Percentiles rank a stretch among this genome's conserved stretches.
These are phyloP conservation scores for Yasuhikotakia modesta DNA, from an alignment of 2,797 vertebrate genomes.

Conservation along the genomic window DNA sequence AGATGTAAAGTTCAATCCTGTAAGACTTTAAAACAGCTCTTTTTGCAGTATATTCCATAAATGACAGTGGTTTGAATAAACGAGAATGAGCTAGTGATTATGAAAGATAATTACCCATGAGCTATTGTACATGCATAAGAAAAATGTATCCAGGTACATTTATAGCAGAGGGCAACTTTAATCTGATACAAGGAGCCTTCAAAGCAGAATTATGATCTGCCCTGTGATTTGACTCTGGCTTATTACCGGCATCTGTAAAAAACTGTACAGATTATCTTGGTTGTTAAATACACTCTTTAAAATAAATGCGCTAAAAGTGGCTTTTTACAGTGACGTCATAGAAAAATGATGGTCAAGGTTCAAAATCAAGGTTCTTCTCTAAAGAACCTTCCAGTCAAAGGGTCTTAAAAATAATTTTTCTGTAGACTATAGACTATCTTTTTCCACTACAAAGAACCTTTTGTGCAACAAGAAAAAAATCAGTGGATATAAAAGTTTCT, in stretches of 20 bases:
- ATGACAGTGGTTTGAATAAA: background rate
- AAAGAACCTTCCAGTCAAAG: no score
- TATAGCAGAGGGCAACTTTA: conserved; percentile 10
- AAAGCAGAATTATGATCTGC: conserved; percentile 29
- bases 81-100: conserved; percentile 1
- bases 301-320: no score
- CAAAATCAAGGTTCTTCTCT: no score
- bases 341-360: no score
- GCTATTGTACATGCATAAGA: background rate
- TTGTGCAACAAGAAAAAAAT: no score
- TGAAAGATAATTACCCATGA: background rate
- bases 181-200: conserved; percentile 13
- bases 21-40: background rate
- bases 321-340: no score
- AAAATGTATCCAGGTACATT: conserved; percentile 4
- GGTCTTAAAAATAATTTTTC: conserved; percentile 13
- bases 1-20: background rate
- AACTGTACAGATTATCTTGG: background rate
- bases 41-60: background rate
- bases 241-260: conserved; percentile 2
- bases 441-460: no score
- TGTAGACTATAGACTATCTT: background rate
- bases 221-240: background rate
- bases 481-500: no score
- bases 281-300: conserved; percentile 15